These are phyloP conservation scores for Cryptosula pallasiana DNA, from an alignment of 2,888 invertebrate genomes.

Conservation along the genomic window DNA sequence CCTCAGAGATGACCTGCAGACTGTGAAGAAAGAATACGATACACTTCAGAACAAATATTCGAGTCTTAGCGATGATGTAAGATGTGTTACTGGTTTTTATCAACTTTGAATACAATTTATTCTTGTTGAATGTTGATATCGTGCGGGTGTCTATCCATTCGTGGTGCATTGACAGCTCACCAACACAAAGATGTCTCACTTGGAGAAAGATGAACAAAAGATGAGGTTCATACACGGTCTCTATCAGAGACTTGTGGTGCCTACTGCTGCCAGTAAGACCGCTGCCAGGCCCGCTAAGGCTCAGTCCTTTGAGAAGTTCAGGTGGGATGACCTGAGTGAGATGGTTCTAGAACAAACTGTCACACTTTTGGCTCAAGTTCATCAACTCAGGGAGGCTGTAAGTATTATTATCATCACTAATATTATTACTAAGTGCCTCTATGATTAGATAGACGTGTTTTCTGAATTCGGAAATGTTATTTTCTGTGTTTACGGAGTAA, in stretches of 20 bases:
- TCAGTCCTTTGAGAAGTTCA: slow-evolving; percentile 34
- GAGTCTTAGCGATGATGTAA: slow-evolving; percentile 5
- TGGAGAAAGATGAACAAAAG: slow-evolving; percentile 34
- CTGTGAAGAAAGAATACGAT: slow-evolving; percentile 35
- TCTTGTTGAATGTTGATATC: too few species aligned
- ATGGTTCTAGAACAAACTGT: slow-evolving; percentile 44
- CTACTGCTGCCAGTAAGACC: slow-evolving; percentile 21
- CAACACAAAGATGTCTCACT: slow-evolving; percentile 5
- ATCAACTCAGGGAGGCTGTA: slow-evolving; percentile 1
- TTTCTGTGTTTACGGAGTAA: too few species aligned
- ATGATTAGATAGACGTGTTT: background rate
- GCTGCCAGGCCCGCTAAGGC: slow-evolving; percentile 28
- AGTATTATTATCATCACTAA: too few species aligned
- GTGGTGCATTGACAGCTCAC: background rate
- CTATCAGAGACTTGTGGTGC: slow-evolving; percentile 40
- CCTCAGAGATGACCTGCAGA: slow-evolving; percentile 38
- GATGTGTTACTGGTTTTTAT: too few species aligned
- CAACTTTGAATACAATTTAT: too few species aligned
- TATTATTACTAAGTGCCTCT: background rate
- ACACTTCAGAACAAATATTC: slow-evolving; percentile 27
- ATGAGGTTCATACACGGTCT: slow-evolving; percentile 42
- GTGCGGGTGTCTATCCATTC: too few species aligned
- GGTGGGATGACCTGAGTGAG: slow-evolving; percentile 41
- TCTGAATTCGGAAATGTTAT: background rate
- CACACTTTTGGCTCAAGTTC: slow-evolving; percentile 29